A percentile compares a stretch with the other conserved stretches of the same genome.
These are phyloP conservation scores for Acleris literana DNA, from an alignment of 2,888 invertebrate genomes.

Conservation along the genomic window DNA sequence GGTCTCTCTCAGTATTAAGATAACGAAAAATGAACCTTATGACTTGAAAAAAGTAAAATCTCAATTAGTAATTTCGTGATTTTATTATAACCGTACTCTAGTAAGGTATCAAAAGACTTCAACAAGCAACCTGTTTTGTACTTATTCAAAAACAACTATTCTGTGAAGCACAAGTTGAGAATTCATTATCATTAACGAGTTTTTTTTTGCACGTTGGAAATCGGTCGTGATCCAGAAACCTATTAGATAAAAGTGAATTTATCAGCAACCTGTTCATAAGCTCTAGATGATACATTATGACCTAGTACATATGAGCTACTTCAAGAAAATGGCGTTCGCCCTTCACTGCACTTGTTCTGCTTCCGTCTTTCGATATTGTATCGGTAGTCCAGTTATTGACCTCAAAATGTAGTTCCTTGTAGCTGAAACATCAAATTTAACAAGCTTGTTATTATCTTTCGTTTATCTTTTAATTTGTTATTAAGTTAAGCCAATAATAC, in stretches of 20 bases:
- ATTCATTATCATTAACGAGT: too few relatives aligned
- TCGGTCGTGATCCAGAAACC: neutral
- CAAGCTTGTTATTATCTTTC: neutral
- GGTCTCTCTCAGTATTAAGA: too few relatives aligned
- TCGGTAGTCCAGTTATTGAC: constrained; percentile 21
- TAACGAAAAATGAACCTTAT: too few relatives aligned
- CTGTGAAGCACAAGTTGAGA: too few relatives aligned
- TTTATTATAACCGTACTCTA: too few relatives aligned
- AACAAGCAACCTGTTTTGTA: too few relatives aligned
- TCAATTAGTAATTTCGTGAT: too few relatives aligned
- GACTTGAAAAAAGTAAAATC: too few relatives aligned
- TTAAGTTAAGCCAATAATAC: too few relatives aligned
- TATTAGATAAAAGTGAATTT: neutral
- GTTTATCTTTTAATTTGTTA: neutral
- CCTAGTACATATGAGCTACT: constrained; percentile 21
- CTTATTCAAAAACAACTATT: too few relatives aligned
- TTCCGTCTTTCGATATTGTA: constrained; percentile 24
- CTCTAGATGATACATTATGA: constrained; percentile 6
- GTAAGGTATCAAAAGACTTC: too few relatives aligned
- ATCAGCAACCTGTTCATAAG: constrained; percentile 10
- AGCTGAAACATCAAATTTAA: neutral
- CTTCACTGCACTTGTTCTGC: constrained; percentile 13
- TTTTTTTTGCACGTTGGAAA: too few relatives aligned
- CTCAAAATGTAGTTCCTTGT: constrained; percentile 12
- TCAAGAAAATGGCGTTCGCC: constrained; percentile 7